Conservation (phyloP, 1,140 invertebrate genomes). For the Ostrea edulis region DNA sequence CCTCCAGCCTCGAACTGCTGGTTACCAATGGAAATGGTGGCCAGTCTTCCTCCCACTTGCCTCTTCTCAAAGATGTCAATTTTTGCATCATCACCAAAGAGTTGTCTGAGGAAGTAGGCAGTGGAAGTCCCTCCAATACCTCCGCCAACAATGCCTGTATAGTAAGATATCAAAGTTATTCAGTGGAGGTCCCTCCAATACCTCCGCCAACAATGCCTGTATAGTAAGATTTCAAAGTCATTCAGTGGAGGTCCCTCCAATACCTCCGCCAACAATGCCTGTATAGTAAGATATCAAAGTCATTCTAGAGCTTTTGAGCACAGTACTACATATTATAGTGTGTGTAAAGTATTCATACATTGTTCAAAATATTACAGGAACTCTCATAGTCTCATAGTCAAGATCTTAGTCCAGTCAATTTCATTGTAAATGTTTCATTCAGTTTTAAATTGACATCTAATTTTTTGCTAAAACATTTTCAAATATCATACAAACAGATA, state of each 20-base stretch:
- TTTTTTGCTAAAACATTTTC: not conserved
- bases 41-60: constrained; percentile 83
- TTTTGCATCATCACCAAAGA: constrained; percentile 81
- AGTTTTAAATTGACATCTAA: not conserved
- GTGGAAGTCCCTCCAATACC: constrained; percentile 84
- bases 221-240: not conserved
- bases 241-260: constrained; percentile 83
- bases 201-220: constrained; percentile 84
- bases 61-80: constrained; percentile 82
- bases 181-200: constrained; percentile 83
- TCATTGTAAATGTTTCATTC: not conserved
- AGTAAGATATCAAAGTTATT: not conserved
- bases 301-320: not conserved
- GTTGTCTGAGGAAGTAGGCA: constrained; percentile 82
- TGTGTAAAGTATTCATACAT: not conserved
- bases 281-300: not conserved
- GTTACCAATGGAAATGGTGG: constrained; percentile 80
- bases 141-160: constrained; percentile 83
- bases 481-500: too few species aligned
- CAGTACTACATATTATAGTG: not conserved
- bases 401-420: not conserved
- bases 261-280: constrained; percentile 85
- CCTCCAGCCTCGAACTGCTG: constrained; percentile 84
- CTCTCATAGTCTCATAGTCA: not conserved
- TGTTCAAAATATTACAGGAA: not conserved